Evolutionary conservation across 1,140 invertebrate genomes (phyloP), one percentile per base, ranked within the genome.

Genomic region (Dendroctonus ponderosae): DNA sequence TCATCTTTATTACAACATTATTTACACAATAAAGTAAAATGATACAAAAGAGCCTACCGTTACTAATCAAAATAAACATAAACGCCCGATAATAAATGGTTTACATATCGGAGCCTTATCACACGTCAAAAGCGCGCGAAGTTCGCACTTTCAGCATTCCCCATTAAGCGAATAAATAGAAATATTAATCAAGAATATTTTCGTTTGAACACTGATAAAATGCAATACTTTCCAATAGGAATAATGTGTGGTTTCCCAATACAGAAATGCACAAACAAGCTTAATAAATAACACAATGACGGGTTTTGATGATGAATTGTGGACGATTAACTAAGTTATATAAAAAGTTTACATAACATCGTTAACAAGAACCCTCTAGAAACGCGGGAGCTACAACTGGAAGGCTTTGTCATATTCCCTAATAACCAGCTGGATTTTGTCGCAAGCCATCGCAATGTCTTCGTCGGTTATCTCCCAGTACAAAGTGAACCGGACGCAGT

Each of bases 381-480:
- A 68, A 12, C 61, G 51, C 15, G 8, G 43, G 7, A 26, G 37
- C 7, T 56, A 40, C 53, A 56, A 56, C 7, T 40, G 37, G 6
- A 56, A 0, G 5, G 5, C 42, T 46, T 46, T 14, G 15, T 84
- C 82, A 63, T 82, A 78, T 75, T 87, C 82, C 50, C 80, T 79
- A 46, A 90, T 85, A 39, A 89, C 85, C 54, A 82, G 82, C 15
- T 71, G 75, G 15, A 91, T 76, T 73, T 91, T 91, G 38, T 81
- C 81, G 12, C 88, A 84, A 39, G 86, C 83, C 62, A 85, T 80
- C n/a, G 83, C 70, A 7, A 90, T 76, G 74, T 88, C 83, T 49
- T 85, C 79, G 48, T 86, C 82, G 1, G 78, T 80, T 12, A 92
- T 84, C 75, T 92, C 87, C 71, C 84, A 83, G 73, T 91, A 85